A percentile compares a stretch with the other conserved stretches of the same genome.
Conservation (phyloP, 2,797 vertebrate species). For the Protonibea diacanthus region DNA sequence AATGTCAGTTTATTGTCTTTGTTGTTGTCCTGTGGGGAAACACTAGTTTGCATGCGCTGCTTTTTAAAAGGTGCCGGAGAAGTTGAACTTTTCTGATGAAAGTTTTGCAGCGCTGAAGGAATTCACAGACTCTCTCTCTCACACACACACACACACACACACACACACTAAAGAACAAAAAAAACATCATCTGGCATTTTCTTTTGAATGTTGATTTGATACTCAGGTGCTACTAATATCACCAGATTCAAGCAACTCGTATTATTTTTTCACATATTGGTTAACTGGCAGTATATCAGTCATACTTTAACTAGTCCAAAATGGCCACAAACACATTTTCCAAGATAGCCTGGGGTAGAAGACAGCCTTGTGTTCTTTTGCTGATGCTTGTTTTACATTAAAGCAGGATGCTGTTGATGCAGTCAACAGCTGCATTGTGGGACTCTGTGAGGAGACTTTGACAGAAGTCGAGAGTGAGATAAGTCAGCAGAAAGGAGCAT, state of each 20-base stretch:
- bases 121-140: neutral
- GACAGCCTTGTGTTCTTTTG: neutral
- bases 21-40: slow-evolving; percentile 19
- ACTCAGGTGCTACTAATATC: too few relatives aligned
- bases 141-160: too few relatives aligned
- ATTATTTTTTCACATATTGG: neutral
- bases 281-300: neutral
- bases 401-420: neutral
- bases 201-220: too few relatives aligned
- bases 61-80: slow-evolving; percentile 20
- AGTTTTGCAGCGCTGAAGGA: slow-evolving; percentile 4
- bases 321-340: neutral
- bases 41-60: neutral
- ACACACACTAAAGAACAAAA: too few relatives aligned
- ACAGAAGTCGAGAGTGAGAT: neutral
- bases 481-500: neutral
- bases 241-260: too few relatives aligned
- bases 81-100: slow-evolving; percentile 16
- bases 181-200: too few relatives aligned
- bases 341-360: neutral
- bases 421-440: neutral
- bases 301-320: neutral
- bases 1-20: slow-evolving; percentile 16
- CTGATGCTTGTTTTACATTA: slow-evolving; percentile 3
- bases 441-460: neutral